Conservation (phyloP, 1,140 invertebrate genomes). For the Copidosoma floridanum region DNA sequence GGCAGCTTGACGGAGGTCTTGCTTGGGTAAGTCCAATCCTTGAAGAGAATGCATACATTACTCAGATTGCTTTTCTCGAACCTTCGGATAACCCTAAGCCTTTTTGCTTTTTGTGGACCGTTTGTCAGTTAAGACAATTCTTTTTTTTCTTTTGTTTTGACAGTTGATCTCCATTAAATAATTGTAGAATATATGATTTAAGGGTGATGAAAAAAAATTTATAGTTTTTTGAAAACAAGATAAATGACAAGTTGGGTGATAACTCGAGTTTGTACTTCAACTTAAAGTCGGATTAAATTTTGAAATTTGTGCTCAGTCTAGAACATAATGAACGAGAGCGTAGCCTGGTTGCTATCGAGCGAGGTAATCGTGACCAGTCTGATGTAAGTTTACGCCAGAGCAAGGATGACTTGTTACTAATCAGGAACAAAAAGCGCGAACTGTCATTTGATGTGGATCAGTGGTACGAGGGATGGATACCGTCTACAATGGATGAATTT, state of each 20-base stretch:
- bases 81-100: conserved; percentile 72
- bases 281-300: conserved; percentile 46
- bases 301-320: conserved; percentile 49
- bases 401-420: conserved; percentile 47
- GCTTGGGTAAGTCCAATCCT: conserved; percentile 49
- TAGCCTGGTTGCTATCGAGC: conserved; percentile 59
- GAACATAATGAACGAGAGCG: conserved; percentile 40
- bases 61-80: conserved; percentile 64
- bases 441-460: conserved; percentile 89
- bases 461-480: conserved; percentile 95
- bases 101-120: conserved; percentile 68
- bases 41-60: conserved; percentile 55
- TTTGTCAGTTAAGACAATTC: conserved; percentile 39
- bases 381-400: conserved; percentile 35
- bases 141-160: background rate
- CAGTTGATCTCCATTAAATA: background rate
- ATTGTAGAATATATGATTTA: background rate
- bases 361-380: conserved; percentile 50
- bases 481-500: conserved; percentile 54
- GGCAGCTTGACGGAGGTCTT: conserved; percentile 49
- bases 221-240: conserved; percentile 47
- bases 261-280: conserved; percentile 44
- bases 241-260: conserved; percentile 33
- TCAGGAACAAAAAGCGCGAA: conserved; percentile 46
- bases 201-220: conserved; percentile 29